Percentiles rank a stretch among this genome's conserved stretches.
phyloP scores from a whole-genome alignment of 2,888 invertebrate species.

The Nezara viridula region DNA sequence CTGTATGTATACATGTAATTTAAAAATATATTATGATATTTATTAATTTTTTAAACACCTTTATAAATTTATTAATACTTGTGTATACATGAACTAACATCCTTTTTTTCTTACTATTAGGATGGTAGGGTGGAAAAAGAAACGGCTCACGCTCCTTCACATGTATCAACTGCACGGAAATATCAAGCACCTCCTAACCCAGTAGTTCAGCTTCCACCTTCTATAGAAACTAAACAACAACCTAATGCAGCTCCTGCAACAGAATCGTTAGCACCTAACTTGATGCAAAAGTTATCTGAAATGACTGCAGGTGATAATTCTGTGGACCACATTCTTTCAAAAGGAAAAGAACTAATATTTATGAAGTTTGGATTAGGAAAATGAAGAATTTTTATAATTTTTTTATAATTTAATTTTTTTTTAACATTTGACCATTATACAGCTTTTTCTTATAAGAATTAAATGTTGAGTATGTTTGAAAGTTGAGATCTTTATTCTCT shows the following conservation, averaged over 20 bases:
- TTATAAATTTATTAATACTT: neutral
- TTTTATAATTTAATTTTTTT: neutral
- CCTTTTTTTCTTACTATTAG: conserved; percentile 59
- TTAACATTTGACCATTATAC: neutral
- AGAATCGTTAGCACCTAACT: conserved; percentile 73
- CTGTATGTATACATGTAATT: too few species aligned
- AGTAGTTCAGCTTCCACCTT: conserved; percentile 33
- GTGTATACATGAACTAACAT: neutral
- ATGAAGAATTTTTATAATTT: conserved; percentile 64
- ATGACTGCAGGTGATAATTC: conserved; percentile 81
- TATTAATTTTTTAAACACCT: neutral
- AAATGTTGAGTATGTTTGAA: conserved; percentile 2
- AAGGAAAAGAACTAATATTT: conserved; percentile 94
- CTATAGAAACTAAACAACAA: conserved; percentile 56
- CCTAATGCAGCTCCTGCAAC: conserved; percentile 60
- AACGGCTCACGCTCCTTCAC: conserved; percentile 49
- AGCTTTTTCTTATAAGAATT: neutral
- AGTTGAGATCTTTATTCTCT: conserved; percentile 4
- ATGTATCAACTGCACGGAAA: conserved; percentile 61
- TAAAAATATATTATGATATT: too few species aligned
- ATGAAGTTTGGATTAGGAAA: conserved; percentile 91
- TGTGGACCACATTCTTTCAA: conserved; percentile 90
- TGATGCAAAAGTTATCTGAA: conserved; percentile 91
- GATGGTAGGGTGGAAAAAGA: conserved; percentile 65
- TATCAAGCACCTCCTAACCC: conserved; percentile 65